phyloP scores from a whole-genome alignment of 2,797 vertebrate species.

The Myotis planiceps region DNA sequence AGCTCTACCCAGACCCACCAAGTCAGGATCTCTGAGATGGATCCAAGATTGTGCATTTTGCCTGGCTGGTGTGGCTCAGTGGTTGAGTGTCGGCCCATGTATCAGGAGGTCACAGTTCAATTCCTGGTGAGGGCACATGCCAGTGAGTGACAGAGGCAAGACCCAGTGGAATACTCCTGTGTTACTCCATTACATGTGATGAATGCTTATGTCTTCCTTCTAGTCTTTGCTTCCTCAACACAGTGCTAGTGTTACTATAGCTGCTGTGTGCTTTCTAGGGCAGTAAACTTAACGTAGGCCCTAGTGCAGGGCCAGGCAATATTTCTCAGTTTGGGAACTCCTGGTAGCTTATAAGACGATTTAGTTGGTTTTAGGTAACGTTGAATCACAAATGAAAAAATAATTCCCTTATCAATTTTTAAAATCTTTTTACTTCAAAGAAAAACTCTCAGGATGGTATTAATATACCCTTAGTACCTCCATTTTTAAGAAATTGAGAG shows the following conservation, averaged over 20 bases:
- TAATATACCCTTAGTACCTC: background rate
- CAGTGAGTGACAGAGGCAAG: background rate
- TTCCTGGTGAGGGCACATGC: background rate
- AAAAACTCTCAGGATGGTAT: background rate
- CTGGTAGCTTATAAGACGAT: background rate
- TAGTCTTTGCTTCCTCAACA: background rate
- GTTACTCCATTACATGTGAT: background rate
- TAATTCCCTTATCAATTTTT: background rate
- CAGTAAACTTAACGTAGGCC: background rate
- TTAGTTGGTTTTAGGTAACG: background rate
- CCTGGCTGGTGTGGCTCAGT: background rate
- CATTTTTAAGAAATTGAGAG: background rate
- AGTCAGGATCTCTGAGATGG: background rate
- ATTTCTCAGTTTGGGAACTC: background rate
- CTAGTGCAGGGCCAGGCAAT: background rate
- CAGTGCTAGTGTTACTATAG: background rate
- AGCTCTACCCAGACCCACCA: background rate
- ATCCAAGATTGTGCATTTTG: background rate
- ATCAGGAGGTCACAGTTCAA: background rate
- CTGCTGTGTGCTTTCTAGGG: background rate
- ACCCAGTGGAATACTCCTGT: background rate
- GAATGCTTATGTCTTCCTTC: background rate
- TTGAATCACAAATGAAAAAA: background rate
- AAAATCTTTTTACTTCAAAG: background rate
- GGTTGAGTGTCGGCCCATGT: background rate